A percentile compares a stretch with the other conserved stretches of the same genome.
These are phyloP conservation scores for Daphoenositta chrysoptera DNA, from an alignment of 2,113 vertebrate species.

Conservation along the genomic window DNA sequence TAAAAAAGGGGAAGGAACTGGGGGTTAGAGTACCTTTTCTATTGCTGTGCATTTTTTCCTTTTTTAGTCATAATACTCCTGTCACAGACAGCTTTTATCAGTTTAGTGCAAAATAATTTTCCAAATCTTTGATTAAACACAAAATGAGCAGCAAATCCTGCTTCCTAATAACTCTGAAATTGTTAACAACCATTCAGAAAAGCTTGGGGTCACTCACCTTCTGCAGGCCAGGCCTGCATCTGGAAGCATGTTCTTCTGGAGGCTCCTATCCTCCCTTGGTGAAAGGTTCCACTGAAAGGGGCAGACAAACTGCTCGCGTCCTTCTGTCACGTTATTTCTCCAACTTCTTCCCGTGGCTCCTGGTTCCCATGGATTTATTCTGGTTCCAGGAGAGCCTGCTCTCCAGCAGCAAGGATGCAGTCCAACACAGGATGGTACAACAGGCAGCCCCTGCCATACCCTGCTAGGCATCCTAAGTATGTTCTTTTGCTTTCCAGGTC, in stretches of 20 bases:
- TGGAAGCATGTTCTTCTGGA: neutral
- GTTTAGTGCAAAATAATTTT: neutral
- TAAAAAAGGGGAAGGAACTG: neutral
- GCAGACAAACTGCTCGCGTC: neutral
- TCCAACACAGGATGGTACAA: neutral
- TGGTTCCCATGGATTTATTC: neutral
- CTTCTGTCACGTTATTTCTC: neutral
- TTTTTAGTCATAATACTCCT: neutral
- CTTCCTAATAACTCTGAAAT: neutral
- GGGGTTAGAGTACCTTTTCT: neutral
- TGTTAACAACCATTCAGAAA: neutral
- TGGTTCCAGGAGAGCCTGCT: neutral
- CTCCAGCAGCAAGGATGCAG: neutral
- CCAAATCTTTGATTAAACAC: neutral
- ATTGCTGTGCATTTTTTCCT: neutral
- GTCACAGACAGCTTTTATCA: neutral
- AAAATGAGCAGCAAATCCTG: neutral
- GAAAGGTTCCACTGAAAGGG: neutral
- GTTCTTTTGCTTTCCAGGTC: neutral
- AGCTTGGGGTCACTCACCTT: constrained; percentile 11
- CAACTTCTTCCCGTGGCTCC: neutral
- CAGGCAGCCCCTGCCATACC: neutral
- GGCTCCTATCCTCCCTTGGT: neutral
- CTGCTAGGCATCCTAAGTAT: neutral
- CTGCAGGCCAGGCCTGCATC: neutral